Base-by-base conservation (phyloP, 2,888 invertebrate species). In the Agrotis segetum region DNA sequence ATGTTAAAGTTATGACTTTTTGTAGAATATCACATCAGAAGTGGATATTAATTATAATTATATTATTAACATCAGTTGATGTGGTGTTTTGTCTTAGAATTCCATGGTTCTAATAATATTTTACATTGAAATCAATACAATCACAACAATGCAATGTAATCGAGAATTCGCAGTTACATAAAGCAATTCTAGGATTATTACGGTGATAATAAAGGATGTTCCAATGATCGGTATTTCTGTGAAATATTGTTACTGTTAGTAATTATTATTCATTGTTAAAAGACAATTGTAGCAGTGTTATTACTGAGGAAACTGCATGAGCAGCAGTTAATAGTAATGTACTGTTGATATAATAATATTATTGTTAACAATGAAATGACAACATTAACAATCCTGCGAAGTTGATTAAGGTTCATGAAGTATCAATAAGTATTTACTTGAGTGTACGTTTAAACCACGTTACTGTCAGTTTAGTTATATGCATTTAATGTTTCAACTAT, bases 401-500 rank as follows among this genome's bases (percentile, higher is more conserved):
- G 16, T 24, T 44, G 3, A 13, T 52, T 75, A 52, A 19, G 50
- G 29, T 47, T 73, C 29, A 49, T 67, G 59, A 53, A 65, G 19
- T 24, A 16, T 52, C 7, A 1, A 19, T 19, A 19, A 9, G 40
- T 40, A 2, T 40, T 72, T 13, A 29, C 2, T 29, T 29, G 13
- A 53, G 24, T 24, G 11, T 2, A n/a, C n/a, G n/a, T n/a, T n/a
- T 21, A 9, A 59, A 19, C 29, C 24, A 7, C 6, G 53, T 69
- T 55, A 24, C 1, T 50, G 16, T 34, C 11, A 55, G n/a, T 46
- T 46, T 6, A 16, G 46, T 46, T 46, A 40, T 40, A 34, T 34
- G 34, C 34, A 34, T 24, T 24, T 34, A 34, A 34, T 34, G 6
- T 40, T 11, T 11, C 9, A 40, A 40, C 40, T 1, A 40, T 40